Conservation (phyloP, 2,113 vertebrate species). For the Mus spicilegus region DNA sequence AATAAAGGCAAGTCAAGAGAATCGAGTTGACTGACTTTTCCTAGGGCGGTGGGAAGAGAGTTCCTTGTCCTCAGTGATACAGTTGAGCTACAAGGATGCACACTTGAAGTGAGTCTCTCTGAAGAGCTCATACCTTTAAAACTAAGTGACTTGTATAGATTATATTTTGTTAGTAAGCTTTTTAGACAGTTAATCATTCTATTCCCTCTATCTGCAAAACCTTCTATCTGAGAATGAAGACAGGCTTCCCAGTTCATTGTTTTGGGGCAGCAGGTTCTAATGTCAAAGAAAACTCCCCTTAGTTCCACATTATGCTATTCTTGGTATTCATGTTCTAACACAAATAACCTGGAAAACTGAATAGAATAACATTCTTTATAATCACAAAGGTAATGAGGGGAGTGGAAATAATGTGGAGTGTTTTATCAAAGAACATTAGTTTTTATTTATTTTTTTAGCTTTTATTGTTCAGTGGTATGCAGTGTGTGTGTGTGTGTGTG, state of each 20-base stretch:
- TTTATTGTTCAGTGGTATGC: not conserved
- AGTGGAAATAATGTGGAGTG: not conserved
- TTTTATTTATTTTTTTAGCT: not conserved
- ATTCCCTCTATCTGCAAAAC: not conserved
- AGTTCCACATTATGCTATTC: not conserved
- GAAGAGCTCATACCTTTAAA: slow-evolving; percentile 11
- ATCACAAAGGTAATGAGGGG: not conserved
- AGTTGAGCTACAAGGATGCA: slow-evolving; percentile 17
- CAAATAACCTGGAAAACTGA: not conserved
- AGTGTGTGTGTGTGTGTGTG: not conserved
- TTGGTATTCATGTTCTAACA: not conserved
- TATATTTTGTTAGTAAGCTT: not conserved
- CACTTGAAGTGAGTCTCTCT: slow-evolving; percentile 60
- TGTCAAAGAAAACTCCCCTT: not conserved
- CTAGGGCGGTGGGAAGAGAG: slow-evolving; percentile 42
- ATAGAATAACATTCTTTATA: not conserved
- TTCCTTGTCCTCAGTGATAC: slow-evolving; percentile 12
- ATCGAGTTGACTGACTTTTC: slow-evolving; percentile 62
- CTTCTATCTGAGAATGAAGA: slow-evolving; percentile 24
- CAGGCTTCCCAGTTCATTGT: not conserved
- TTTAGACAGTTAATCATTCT: not conserved
- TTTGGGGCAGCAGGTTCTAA: slow-evolving; percentile 5
- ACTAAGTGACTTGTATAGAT: not conserved
- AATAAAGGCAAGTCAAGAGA: slow-evolving; percentile 39
- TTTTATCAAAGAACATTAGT: not conserved